Percentiles rank a stretch among this genome's conserved stretches.
phyloP scores from a whole-genome alignment of 2,113 vertebrate genomes.

The Ivindomyrus marchei region DNA sequence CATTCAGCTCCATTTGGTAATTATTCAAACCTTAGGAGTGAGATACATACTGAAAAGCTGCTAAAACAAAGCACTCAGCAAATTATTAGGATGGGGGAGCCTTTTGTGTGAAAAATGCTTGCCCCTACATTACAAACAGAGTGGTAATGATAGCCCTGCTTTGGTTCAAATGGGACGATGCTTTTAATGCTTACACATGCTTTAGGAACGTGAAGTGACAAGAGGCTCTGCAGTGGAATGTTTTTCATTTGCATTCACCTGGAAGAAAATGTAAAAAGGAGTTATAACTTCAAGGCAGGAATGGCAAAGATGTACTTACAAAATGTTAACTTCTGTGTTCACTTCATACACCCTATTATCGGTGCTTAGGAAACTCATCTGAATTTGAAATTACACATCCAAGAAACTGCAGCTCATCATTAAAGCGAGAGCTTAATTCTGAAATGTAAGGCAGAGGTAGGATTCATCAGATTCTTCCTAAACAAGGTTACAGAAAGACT shows the following conservation, averaged over 20 bases:
- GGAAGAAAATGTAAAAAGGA: background rate
- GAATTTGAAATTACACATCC: background rate
- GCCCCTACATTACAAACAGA: conserved; percentile 23
- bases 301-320: background rate
- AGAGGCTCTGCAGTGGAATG: background rate
- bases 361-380: background rate
- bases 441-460: background rate
- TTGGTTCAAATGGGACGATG: background rate
- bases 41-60: conserved; percentile 36
- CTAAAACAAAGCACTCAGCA: conserved; percentile 38
- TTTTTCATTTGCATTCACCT: conserved; percentile 14
- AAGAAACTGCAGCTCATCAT: background rate
- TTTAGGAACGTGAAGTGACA: background rate
- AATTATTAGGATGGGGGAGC: conserved; percentile 18
- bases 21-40: conserved; percentile 27
- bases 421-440: background rate
- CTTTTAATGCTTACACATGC: background rate
- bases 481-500: background rate
- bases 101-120: conserved; percentile 26
- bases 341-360: background rate
- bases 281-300: background rate
- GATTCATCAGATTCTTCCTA: background rate
- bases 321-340: background rate
- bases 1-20: conserved; percentile 40
- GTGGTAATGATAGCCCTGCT: background rate